Evolutionary conservation across 2,113 vertebrate species (phyloP).

Genomic region (Smithornis capensis): DNA sequence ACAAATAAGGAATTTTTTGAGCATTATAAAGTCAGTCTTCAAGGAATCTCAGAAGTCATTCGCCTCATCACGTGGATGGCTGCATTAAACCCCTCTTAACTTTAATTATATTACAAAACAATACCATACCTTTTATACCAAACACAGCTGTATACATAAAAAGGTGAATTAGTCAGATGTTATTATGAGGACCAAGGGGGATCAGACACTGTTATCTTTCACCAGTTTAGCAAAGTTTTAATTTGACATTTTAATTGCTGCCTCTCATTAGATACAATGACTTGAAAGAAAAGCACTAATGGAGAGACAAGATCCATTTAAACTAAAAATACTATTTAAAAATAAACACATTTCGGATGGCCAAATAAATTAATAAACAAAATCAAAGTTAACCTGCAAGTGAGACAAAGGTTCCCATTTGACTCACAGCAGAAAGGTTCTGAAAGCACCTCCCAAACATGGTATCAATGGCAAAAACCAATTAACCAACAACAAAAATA

Average conservation of each 20-base stretch:
- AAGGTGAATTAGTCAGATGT: background rate
- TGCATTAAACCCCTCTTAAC: background rate
- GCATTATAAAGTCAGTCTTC: background rate
- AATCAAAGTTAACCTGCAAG: background rate
- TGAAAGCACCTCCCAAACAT: background rate
- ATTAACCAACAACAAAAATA: rapidly evolving
- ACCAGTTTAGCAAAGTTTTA: background rate
- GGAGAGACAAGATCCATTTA: background rate
- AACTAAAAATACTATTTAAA: background rate
- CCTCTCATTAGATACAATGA: background rate
- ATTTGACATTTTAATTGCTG: background rate
- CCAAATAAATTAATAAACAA: background rate
- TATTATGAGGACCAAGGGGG: background rate
- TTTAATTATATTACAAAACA: background rate
- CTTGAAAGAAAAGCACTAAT: background rate
- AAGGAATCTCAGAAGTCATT: background rate
- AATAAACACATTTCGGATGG: background rate
- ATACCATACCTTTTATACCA: background rate
- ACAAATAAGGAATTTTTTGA: conserved; percentile 7
- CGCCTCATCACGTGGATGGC: background rate
- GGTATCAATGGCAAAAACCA: background rate
- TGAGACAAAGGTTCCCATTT: background rate
- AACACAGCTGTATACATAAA: background rate
- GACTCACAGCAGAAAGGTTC: background rate
- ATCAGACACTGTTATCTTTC: background rate